Base-by-base conservation (phyloP, 1,140 invertebrate species). In the Lordiphosa stackelbergi region DNA sequence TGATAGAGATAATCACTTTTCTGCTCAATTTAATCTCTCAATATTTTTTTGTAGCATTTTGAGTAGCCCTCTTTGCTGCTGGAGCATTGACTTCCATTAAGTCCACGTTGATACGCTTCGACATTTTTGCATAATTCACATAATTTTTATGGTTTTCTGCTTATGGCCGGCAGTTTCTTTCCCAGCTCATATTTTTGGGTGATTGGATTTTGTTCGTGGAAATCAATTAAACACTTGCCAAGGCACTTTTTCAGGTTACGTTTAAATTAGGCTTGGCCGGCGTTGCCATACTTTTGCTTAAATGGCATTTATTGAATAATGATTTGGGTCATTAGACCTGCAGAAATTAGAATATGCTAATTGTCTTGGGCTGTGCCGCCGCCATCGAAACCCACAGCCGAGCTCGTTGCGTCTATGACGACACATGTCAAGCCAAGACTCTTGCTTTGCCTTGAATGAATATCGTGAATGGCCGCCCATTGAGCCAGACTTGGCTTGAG, bases 91-190 rank as follows among this genome's bases (percentile, higher is more conserved):
- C 69, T 60, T 51, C 13, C 31, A 7, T 43, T 31, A 22, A 36
- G 13, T 5, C 24, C 24, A 5, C 11, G 19, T 35, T 6, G 12
- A 19, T 53, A 24, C 12, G 37, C n/a, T 28, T 46, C 68, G 64
- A 66, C 69, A 78, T 74, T 78, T 78, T 78, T 78, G 73, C 73
- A 78, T 78, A 78, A 73, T 79, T 60, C 69, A 69, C 73, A 78
- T 69, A 66, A 78, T 78, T 78, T 78, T 31, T 31, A 31, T 31
- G 28, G 28, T 8, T 31, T 31, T 31, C 57, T 38, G 74, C 73
- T 78, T 78, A 73, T 53, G 69, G 65, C 43, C 57, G 51, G 73
- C 69, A 58, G 36, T 78, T 73, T 73, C 31, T 16, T 42, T 64
- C 19, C 7, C 35, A 35, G 48, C 63, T 72, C 69, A 69, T 56